Base-by-base conservation (phyloP, 2,113 vertebrate genomes). In the Catharus minimus region DNA sequence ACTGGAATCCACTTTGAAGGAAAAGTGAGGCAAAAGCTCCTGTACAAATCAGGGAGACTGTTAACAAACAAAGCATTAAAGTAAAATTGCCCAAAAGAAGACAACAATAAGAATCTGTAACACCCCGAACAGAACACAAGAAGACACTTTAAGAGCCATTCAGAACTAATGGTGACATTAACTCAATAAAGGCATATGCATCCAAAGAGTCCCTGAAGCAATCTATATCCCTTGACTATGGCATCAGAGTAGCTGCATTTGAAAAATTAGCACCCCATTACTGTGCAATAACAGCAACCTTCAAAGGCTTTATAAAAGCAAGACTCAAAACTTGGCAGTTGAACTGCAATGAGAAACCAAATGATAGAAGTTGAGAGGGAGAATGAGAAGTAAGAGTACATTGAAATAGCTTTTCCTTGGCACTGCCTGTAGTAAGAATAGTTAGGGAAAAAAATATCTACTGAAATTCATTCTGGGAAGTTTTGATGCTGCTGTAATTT, bases 31-130 rank as follows among this genome's bases (percentile, higher is more conserved):
- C 47, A 94, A 96, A 95, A 95, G 11, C 77, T 95, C 71, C 79
- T 77, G 68, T 94, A 95, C 91, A 94, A 96, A 91, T 92, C 82
- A 89, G 52, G 28, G 56, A 96, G 60, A 78, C 86, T 89, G 74
- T 65, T 94, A 96, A 95, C 91, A 97, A 95, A 95, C 90, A 95
- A 97, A 95, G 36, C 95, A 95, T 93, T 97, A 96, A 95, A 96
- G 81, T 71, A 95, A 95, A 96, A 96, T 97, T 95, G 87, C 92
- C 72, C 91, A 67, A 93, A 95, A 95, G 79, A 93, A 94, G 67
- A 86, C 55, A 76, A 92, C 89, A 92, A 91, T 96, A 87, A 94
- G 93, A 90, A 93, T 95, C 87, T 91, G 82, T 90, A 92, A 91
- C 90, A 90, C 75, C n/a, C 93, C 77, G 50, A 95, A 79, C 60